phyloP scores from a whole-genome alignment of 2,888 invertebrate genomes.

The Coelopa pilipes region DNA sequence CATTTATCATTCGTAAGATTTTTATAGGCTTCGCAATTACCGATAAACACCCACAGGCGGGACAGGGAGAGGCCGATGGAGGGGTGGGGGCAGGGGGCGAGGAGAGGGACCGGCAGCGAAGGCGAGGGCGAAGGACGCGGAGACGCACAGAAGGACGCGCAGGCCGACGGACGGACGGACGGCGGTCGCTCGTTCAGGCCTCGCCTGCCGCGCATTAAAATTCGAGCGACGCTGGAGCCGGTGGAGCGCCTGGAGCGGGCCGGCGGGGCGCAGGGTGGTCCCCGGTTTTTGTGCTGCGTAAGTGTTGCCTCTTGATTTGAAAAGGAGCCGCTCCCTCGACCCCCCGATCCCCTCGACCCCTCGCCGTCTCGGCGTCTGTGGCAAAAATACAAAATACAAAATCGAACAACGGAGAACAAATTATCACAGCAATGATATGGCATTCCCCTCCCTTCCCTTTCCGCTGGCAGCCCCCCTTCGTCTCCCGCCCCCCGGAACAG shows the following conservation, averaged over 20 bases:
- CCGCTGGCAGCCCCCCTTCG: too few relatives aligned
- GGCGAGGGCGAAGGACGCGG: too few relatives aligned
- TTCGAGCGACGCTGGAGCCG: too few relatives aligned
- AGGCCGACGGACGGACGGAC: too few relatives aligned
- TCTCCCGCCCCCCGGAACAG: not conserved
- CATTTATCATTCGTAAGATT: constrained; percentile 47
- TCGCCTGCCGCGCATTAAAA: too few relatives aligned
- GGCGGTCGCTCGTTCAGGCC: too few relatives aligned
- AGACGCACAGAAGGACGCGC: too few relatives aligned
- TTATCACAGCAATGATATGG: constrained; percentile 23
- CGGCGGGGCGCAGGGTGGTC: not conserved
- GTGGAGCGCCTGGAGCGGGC: too few relatives aligned
- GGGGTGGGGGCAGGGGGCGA: not conserved
- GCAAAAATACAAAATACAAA: constrained; percentile 2
- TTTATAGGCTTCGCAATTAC: constrained; percentile 44
- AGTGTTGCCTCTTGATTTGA: constrained; percentile 1
- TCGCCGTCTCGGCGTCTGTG: too few relatives aligned
- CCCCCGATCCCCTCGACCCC: too few relatives aligned
- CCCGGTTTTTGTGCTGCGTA: not conserved
- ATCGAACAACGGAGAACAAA: constrained; percentile 21
- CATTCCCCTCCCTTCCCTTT: not conserved
- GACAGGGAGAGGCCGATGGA: not conserved
- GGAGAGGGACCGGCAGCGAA: not conserved
- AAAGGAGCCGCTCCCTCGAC: too few relatives aligned
- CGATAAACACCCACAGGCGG: not conserved